Base-by-base conservation (phyloP, 2,797 vertebrate genomes). In the Sebastes vulpes region DNA sequence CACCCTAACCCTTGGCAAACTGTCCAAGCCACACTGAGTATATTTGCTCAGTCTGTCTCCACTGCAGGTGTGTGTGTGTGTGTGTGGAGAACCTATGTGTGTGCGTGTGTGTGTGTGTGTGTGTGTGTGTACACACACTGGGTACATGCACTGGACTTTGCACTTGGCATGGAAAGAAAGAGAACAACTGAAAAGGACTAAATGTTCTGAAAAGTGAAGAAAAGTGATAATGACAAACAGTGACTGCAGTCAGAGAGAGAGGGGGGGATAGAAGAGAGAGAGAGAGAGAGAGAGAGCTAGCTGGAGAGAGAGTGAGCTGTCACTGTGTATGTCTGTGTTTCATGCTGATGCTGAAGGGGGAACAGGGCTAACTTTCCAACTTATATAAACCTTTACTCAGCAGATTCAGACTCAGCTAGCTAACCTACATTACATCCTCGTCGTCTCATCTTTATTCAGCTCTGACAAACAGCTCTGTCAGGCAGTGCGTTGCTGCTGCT, bases 191-290 rank as follows among this genome's bases (percentile, higher is more conserved):
- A 84, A 50, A 68, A 73, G 72, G n/a, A 85, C 80, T 50, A 29
- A 60, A 85, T 84, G 82, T 88, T 81, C 72, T 84, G 21, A 60
- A 84, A 82, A 54, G 60, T 64, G 56, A 80, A 52, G 65, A 77
- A 60, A 60, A 48, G 5, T 64, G 79, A 72, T 68, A 35, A 66
- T 52, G 56, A 73, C 38, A 61, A 42, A 75, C 65, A 76, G 52
- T 26, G 56, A 78, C 20, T 68, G 21, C 16, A 26, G 32, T 23
- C 11, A 64, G 10, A 32, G 18, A 50, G 60, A 8, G 5, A 7
- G 50, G 28, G 16, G 16, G 3, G 7, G 26, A 16, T 53, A 68
- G 54, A 60, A 38, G 38, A 60, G 46, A 29, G 23, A 32, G 16
- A 48, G 8, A 23, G 16, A 28, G 9, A 60, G 38, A 26, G 3